A percentile compares a stretch with the other conserved stretches of the same genome.
Conservation (phyloP, 2,888 invertebrate species). For the Ptychoptera albimana region DNA sequence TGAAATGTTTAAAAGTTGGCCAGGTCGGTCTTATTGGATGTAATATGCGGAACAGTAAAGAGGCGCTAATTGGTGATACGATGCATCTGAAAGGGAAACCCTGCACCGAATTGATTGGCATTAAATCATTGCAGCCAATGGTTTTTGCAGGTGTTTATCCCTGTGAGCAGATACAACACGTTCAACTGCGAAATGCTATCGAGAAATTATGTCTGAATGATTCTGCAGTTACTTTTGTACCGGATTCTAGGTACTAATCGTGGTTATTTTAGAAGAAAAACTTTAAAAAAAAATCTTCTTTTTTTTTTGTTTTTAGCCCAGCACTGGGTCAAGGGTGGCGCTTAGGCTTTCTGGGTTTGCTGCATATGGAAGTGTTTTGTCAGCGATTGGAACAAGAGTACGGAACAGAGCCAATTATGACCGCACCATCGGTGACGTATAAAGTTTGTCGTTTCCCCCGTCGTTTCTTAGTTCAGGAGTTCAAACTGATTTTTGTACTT, state of each 20-base stretch:
- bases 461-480: not conserved
- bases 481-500: conserved; percentile 21
- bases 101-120: conserved; percentile 44
- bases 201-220: conserved; percentile 90
- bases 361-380: conserved; percentile 79
- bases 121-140: conserved; percentile 57
- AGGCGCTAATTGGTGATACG: conserved; percentile 66
- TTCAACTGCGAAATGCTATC: conserved; percentile 59
- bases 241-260: conserved; percentile 39
- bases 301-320: conserved; percentile 36
- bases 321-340: conserved; percentile 83
- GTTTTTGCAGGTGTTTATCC: conserved; percentile 81
- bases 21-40: conserved; percentile 85
- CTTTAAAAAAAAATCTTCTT: too few relatives aligned
- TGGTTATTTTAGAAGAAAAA: too few relatives aligned
- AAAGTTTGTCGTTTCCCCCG: conserved; percentile 23
- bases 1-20: conserved; percentile 54
- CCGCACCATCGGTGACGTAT: conserved; percentile 76
- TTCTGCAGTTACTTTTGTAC: conserved; percentile 66
- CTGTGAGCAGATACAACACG: conserved; percentile 71
- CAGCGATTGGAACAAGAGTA: conserved; percentile 75
- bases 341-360: conserved; percentile 67
- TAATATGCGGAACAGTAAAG: conserved; percentile 57
- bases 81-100: conserved; percentile 36
- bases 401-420: conserved; percentile 63